Evolutionary conservation across 2,888 invertebrate species (phyloP).

Genomic region (Acronicta psi): DNA sequence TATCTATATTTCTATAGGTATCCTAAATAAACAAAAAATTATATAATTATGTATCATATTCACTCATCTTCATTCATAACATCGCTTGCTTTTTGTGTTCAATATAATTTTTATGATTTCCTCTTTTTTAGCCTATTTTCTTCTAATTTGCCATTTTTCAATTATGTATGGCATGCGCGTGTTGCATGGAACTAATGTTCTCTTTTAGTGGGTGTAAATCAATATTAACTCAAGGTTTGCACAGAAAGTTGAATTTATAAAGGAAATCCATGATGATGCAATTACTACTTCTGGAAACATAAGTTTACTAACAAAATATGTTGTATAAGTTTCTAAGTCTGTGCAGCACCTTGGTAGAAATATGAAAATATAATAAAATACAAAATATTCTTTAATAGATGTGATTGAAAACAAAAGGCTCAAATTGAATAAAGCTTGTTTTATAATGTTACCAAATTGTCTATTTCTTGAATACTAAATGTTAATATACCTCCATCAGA

Average conservation of each 20-base stretch:
- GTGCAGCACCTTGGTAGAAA: too few species aligned
- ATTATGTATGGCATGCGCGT: slow-evolving; percentile 50
- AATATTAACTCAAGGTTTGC: not conserved
- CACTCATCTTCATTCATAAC: slow-evolving; percentile 69
- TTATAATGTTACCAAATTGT: not conserved
- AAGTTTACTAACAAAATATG: too few species aligned
- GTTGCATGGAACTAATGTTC: slow-evolving; percentile 58
- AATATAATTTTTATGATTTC: slow-evolving; percentile 54
- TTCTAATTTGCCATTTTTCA: slow-evolving; percentile 62
- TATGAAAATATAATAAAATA: too few species aligned
- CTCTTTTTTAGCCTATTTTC: slow-evolving; percentile 59
- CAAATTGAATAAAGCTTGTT: too few species aligned
- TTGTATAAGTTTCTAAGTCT: too few species aligned
- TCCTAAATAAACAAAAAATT: not conserved
- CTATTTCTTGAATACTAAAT: slow-evolving; percentile 18
- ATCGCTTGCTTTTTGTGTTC: slow-evolving; percentile 82
- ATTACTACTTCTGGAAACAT: too few species aligned
- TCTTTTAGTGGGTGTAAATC: slow-evolving; percentile 3
- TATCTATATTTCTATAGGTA: slow-evolving; percentile 3
- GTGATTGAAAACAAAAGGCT: too few species aligned
- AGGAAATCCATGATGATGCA: too few species aligned
- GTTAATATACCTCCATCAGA: slow-evolving; percentile 64
- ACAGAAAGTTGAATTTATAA: not conserved
- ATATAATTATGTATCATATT: slow-evolving; percentile 12
- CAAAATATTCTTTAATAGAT: too few species aligned